Conservation (phyloP, 2,113 vertebrate genomes). For the Ophthalmolycus amberensis region DNA sequence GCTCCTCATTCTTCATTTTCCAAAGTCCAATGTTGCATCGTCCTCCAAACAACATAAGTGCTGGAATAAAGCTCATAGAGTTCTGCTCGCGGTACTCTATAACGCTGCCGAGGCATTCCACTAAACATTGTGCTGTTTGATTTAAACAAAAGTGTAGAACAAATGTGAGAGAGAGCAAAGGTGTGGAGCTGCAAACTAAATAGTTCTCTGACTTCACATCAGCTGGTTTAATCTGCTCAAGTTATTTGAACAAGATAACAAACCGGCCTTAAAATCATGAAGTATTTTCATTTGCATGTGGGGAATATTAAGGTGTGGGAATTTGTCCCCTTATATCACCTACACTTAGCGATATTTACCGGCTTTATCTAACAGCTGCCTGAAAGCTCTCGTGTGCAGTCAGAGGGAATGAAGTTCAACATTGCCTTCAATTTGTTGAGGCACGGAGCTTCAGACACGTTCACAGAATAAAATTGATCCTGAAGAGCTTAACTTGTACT, state of each 20-base stretch:
- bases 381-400: constrained; percentile 31
- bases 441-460: constrained; percentile 19
- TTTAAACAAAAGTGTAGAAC: neutral
- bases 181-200: neutral
- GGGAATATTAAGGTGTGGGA: neutral
- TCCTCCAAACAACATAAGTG: no score
- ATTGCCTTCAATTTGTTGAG: constrained; percentile 36
- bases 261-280: neutral
- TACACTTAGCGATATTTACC: constrained; percentile 54
- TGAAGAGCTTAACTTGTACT: constrained; percentile 33
- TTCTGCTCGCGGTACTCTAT: neutral
- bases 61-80: neutral
- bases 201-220: neutral
- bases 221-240: neutral
- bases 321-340: no score
- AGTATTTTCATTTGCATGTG: neutral
- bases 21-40: neutral
- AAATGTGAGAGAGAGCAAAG: neutral
- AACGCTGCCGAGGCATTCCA: constrained; percentile 25
- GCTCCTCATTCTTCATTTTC: neutral
- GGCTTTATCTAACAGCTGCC: constrained; percentile 42
- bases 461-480: constrained; percentile 42
- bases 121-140: constrained; percentile 19
- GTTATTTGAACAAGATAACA: constrained; percentile 18
- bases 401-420: constrained; percentile 53